These are phyloP conservation scores for Acrocephalus kingi DNA, from an alignment of 2,113 vertebrate genomes.

Conservation along the genomic window DNA sequence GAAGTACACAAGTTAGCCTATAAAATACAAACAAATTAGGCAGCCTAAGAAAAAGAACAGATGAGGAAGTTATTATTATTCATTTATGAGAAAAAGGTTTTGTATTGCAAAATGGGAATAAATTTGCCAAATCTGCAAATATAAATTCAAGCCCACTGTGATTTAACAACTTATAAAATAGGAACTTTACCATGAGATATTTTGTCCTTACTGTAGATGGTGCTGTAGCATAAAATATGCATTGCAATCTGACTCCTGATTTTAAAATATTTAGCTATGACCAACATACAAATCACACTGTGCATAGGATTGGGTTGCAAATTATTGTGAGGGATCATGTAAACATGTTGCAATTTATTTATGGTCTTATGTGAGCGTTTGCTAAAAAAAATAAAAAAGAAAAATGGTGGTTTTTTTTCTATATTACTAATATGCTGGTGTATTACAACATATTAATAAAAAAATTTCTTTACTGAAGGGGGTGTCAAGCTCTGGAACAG, in stretches of 20 bases:
- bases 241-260: background rate
- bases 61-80: background rate
- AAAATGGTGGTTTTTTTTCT: background rate
- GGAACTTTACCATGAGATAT: background rate
- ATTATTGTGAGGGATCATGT: background rate
- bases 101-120: background rate
- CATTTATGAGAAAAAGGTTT: background rate
- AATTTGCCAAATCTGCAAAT: background rate
- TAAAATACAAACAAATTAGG: background rate
- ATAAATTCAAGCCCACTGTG: background rate
- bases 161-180: background rate
- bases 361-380: background rate
- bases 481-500: background rate
- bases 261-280: background rate
- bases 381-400: background rate
- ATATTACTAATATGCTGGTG: background rate
- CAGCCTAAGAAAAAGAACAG: background rate
- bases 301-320: background rate
- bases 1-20: background rate
- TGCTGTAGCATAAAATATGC: slow-evolving; percentile 31
- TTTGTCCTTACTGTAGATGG: slow-evolving; percentile 49
- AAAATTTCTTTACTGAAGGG: background rate
- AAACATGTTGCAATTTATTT: background rate
- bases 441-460: background rate
- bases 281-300: background rate